Evolutionary conservation across 2,888 invertebrate genomes (phyloP), one percentile per base, ranked within the genome.

Genomic region (Ophioninae sp.): DNA sequence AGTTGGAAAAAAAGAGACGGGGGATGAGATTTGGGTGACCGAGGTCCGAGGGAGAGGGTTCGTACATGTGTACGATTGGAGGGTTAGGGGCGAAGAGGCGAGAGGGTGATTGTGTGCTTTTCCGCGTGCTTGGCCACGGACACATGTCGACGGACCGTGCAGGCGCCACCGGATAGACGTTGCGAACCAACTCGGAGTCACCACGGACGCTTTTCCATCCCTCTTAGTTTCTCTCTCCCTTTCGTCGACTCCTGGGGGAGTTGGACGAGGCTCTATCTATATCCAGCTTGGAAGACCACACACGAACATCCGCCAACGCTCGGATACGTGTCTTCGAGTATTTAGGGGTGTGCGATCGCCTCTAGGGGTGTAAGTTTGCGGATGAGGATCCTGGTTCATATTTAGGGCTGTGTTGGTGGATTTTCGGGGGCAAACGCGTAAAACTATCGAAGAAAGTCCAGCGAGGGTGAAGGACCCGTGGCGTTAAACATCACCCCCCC

Each of bases 41-140:
- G 71, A 84, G 83, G 81, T 84, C 83, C 83, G 81, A n/a, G 81
- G 78, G 83, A 81, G 73, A 30, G 41, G 56, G 61, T 10, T 63
- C 44, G 56, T 63, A 51, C 63, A 44, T 77, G 63, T 77, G 76
- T 9, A 9, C 22, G 6, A n/a, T 23, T 67, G 61, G 22, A 41
- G 51, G 61, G 39, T 39, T 63, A 71, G 61, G 72, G 64, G 77
- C 65, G 61, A 44, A 58, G 20, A 23, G 17, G 39, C 41, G 68
- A 59, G 74, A 71, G 37, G 56, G 71, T 71, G 78, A 76, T 71
- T 69, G 68, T 85, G 90, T 90, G 89, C 89, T 91, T 91, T 91
- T 91, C 91, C 91, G 91, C 91, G 88, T 90, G 91, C 91, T 91
- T 91, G 90, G 89, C 87, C 91, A 90, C 90, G 82, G 90, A 91